Evolutionary conservation across 2,888 invertebrate species (phyloP).

Genomic region (Octonoba sinensis): DNA sequence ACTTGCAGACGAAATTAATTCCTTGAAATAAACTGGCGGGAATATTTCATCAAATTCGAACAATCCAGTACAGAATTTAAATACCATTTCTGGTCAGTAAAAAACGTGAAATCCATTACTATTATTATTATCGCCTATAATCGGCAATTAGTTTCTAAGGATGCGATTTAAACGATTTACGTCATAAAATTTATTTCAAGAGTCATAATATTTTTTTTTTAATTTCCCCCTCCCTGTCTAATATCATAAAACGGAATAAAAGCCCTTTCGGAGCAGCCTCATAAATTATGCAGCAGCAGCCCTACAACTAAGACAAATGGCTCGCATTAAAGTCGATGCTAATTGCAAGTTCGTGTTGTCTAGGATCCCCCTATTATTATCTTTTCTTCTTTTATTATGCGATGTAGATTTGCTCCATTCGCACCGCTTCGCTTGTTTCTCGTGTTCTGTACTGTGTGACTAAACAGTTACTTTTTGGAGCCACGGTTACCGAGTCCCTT

Average conservation of each 20-base stretch:
- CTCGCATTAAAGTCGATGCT: conserved; percentile 64
- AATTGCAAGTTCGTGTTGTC: conserved; percentile 63
- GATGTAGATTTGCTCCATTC: conserved; percentile 58
- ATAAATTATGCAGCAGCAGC: conserved; percentile 63
- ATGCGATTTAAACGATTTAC: conserved; percentile 58
- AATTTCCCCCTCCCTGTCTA: conserved; percentile 14
- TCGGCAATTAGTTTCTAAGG: conserved; percentile 54
- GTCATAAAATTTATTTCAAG: conserved; percentile 48
- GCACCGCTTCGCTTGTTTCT: conserved; percentile 44
- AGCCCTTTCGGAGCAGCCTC: conserved; percentile 36
- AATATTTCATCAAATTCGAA: conserved; percentile 56
- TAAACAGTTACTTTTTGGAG: conserved; percentile 25
- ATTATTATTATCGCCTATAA: conserved; percentile 53
- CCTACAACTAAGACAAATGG: conserved; percentile 61
- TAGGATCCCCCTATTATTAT: conserved; percentile 59
- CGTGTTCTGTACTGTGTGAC: conserved; percentile 18
- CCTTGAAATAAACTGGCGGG: conserved; percentile 23
- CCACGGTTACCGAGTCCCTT: too few relatives aligned
- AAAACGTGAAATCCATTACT: conserved; percentile 35
- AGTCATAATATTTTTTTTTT: conserved; percentile 44
- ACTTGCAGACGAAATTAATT: conserved; percentile 38
- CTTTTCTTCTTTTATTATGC: conserved; percentile 58
- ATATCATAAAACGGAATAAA: conserved; percentile 55
- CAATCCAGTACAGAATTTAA: conserved; percentile 38
- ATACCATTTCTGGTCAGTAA: conserved; percentile 9